Evolutionary conservation across 1,140 invertebrate species (phyloP).

Genomic region (Helicoverpa armigera): DNA sequence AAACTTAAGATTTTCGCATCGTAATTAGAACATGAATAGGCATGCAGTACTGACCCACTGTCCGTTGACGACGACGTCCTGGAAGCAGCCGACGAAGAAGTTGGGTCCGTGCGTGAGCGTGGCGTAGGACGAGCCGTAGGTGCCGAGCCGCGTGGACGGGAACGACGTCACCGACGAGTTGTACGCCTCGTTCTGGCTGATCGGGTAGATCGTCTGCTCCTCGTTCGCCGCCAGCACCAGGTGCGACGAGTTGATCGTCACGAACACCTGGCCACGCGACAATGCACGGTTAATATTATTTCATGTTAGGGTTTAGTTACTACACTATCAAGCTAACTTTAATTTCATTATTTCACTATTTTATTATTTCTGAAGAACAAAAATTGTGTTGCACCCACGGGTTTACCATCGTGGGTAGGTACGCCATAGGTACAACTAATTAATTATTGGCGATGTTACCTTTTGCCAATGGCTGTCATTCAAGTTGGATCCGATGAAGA

Average conservation of each 20-base stretch:
- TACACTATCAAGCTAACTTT: neutral
- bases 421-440: too few species aligned
- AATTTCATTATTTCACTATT: too few species aligned
- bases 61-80: constrained; percentile 95
- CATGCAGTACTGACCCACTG: constrained; percentile 87
- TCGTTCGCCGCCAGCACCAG: constrained; percentile 94
- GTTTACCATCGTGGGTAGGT: too few species aligned
- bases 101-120: constrained; percentile 90
- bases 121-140: constrained; percentile 90
- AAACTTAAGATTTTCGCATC: too few species aligned
- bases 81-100: constrained; percentile 96
- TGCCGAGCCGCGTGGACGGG: constrained; percentile 93
- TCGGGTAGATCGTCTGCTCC: constrained; percentile 95
- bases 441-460: constrained; percentile 3
- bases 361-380: too few species aligned
- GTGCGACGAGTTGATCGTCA: constrained; percentile 94
- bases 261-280: constrained; percentile 88
- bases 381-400: too few species aligned
- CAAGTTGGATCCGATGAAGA: constrained; percentile 93
- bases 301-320: too few species aligned
- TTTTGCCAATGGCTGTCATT: constrained; percentile 96
- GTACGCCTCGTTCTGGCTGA: constrained; percentile 91
- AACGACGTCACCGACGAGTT: constrained; percentile 93
- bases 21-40: too few species aligned
- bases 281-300: too few species aligned